Evolutionary conservation across 2,888 invertebrate genomes (phyloP).

Genomic region (Cloeon dipterum): DNA sequence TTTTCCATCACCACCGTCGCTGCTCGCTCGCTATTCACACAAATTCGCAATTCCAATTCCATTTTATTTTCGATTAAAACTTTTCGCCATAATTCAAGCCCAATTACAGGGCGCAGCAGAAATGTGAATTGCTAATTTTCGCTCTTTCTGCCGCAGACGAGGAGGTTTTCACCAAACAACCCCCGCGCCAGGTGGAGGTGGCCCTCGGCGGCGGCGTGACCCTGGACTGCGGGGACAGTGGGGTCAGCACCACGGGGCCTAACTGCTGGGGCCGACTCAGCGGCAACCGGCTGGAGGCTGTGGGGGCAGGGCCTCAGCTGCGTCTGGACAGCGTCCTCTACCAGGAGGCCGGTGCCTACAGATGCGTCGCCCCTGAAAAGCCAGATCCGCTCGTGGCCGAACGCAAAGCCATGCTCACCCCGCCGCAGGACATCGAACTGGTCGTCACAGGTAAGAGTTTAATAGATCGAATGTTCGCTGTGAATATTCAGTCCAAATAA

Average conservation of each 20-base stretch:
- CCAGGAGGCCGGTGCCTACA: slow-evolving; percentile 53
- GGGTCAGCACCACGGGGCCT: slow-evolving; percentile 31
- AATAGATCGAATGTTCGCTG: too few species aligned
- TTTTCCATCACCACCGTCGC: too few species aligned
- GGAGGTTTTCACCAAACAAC: slow-evolving; percentile 11
- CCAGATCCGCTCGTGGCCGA: slow-evolving; percentile 11
- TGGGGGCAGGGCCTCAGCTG: slow-evolving; percentile 32
- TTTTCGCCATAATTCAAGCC: not conserved
- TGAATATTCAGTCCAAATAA: too few species aligned
- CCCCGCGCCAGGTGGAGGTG: slow-evolving; percentile 30
- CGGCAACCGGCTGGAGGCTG: slow-evolving; percentile 20
- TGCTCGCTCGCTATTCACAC: too few species aligned
- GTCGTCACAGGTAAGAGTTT: slow-evolving; percentile 22
- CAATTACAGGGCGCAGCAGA: not conserved
- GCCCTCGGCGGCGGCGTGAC: slow-evolving; percentile 71
- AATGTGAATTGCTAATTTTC: too few species aligned
- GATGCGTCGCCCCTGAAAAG: slow-evolving; percentile 37
- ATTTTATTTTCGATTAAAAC: too few species aligned
- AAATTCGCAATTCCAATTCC: too few species aligned
- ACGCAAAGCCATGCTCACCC: slow-evolving; percentile 9
- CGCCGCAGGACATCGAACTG: slow-evolving; percentile 20
- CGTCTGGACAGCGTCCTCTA: slow-evolving; percentile 45
- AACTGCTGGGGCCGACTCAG: slow-evolving; percentile 21
- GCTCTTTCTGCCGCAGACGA: too few species aligned
- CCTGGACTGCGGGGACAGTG: slow-evolving; percentile 60